A percentile compares a stretch with the other conserved stretches of the same genome.
Conservation (phyloP, 92 coral and sea anemone genomes). For the Paragorgia papillata region DNA sequence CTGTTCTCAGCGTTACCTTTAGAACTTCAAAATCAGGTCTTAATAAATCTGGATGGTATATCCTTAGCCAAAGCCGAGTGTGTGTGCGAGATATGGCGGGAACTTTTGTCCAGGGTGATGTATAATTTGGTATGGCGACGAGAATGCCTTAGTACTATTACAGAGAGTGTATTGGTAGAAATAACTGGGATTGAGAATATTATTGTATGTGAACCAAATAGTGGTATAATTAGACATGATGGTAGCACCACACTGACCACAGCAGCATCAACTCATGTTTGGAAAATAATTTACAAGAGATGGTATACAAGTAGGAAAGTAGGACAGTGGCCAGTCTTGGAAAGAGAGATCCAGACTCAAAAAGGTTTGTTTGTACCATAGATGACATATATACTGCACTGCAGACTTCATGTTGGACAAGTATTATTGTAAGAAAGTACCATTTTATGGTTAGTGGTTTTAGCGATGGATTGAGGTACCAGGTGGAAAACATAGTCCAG, state of each 20-base stretch:
- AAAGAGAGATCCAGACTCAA: background rate
- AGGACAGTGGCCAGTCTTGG: slow-evolving; percentile 78
- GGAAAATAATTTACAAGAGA: slow-evolving; percentile 74
- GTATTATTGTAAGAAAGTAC: too few species aligned
- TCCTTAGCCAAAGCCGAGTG: slow-evolving; percentile 79
- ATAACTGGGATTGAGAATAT: slow-evolving; percentile 56
- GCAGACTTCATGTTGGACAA: background rate
- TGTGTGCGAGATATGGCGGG: slow-evolving; percentile 85
- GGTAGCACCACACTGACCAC: background rate
- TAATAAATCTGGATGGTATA: slow-evolving; percentile 76
- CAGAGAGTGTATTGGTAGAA: slow-evolving; percentile 64
- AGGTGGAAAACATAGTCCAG: too few species aligned
- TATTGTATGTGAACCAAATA: background rate
- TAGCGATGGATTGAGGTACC: too few species aligned
- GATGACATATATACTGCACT: background rate
- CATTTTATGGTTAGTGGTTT: too few species aligned
- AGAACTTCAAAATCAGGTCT: slow-evolving; percentile 70
- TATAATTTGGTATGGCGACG: slow-evolving; percentile 70
- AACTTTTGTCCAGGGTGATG: slow-evolving; percentile 57
- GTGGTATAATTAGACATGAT: background rate
- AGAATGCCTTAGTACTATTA: slow-evolving; percentile 66
- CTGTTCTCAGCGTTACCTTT: slow-evolving; percentile 55
- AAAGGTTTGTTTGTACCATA: slow-evolving; percentile 3
- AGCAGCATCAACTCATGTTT: slow-evolving; percentile 13
- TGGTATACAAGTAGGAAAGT: slow-evolving; percentile 77